These are phyloP conservation scores for Drosophila neutralis DNA, from an alignment of 2,888 invertebrate genomes.

Conservation along the genomic window DNA sequence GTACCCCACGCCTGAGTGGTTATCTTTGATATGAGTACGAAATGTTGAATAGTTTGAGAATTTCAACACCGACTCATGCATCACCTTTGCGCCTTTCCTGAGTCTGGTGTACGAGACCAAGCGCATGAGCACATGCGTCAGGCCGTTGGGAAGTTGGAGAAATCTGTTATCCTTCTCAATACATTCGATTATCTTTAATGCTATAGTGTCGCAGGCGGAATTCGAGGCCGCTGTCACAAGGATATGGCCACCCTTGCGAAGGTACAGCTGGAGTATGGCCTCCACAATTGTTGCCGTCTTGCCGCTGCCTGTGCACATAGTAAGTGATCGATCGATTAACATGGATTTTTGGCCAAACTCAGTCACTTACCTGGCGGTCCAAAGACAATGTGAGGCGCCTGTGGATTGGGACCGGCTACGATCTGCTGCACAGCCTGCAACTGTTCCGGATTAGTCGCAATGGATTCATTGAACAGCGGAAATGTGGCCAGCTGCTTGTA, in stretches of 20 bases:
- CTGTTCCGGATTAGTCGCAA: conserved; percentile 87
- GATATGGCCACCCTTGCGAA: conserved; percentile 82
- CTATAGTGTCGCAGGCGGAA: conserved; percentile 89
- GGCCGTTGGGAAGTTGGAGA: background rate
- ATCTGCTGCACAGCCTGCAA: conserved; percentile 89
- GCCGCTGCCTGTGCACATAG: conserved; percentile 86
- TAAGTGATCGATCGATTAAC: background rate
- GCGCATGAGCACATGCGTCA: conserved; percentile 81
- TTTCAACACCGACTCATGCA: conserved; percentile 71
- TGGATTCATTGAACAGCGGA: conserved; percentile 66
- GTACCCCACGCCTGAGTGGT: background rate
- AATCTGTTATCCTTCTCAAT: conserved; percentile 40
- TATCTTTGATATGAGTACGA: accelerated
- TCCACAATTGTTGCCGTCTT: conserved; percentile 91
- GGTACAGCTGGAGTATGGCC: conserved; percentile 87
- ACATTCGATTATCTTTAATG: conserved; percentile 84
- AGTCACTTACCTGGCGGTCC: conserved; percentile 91
- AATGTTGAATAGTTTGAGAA: conserved; percentile 82
- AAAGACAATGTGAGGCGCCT: conserved; percentile 92
- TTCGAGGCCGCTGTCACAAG: conserved; percentile 90
- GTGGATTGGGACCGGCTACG: conserved; percentile 87
- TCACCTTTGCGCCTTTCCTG: conserved; percentile 70
- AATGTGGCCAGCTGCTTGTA: background rate
- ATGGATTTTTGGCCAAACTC: background rate
- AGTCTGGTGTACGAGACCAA: conserved; percentile 82